These are phyloP conservation scores for Mystacides longicornis DNA, from an alignment of 2,888 invertebrate genomes.

Conservation along the genomic window DNA sequence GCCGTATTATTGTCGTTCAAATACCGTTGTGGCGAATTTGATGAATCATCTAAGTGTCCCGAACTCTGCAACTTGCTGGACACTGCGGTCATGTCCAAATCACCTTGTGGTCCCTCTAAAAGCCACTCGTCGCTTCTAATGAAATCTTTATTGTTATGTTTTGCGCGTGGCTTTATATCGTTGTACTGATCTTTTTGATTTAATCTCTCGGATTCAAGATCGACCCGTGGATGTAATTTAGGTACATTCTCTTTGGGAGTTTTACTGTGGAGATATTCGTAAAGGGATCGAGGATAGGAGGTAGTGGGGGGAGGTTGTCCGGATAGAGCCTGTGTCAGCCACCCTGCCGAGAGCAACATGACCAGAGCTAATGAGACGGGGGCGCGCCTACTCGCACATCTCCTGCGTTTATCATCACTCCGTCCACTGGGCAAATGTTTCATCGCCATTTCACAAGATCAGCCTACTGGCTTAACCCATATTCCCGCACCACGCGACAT, in stretches of 20 bases:
- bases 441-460: conserved; percentile 18
- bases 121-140: neutral
- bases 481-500: too few relatives aligned
- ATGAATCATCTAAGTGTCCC: conserved; percentile 11
- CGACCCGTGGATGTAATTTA: neutral
- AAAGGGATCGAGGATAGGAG: conserved; percentile 4
- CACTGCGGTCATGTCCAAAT: neutral
- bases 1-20: conserved; percentile 8
- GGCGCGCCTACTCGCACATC: neutral
- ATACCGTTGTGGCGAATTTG: neutral
- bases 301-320: conserved; percentile 1
- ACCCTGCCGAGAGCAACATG: conserved; percentile 14
- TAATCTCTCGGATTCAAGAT: neutral
- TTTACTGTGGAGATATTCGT: neutral
- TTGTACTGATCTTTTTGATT: neutral
- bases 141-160: neutral
- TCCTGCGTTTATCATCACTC: neutral
- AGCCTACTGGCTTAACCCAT: conserved; percentile 6
- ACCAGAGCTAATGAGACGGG: conserved; percentile 6
- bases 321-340: conserved; percentile 6
- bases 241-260: neutral
- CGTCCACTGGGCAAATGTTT: neutral
- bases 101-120: neutral
- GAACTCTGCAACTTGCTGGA: conserved; percentile 5
- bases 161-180: neutral